Percentiles rank a stretch among this genome's conserved stretches.
Conservation (phyloP, 2,113 vertebrate genomes). For the Panthera tigris region DNA sequence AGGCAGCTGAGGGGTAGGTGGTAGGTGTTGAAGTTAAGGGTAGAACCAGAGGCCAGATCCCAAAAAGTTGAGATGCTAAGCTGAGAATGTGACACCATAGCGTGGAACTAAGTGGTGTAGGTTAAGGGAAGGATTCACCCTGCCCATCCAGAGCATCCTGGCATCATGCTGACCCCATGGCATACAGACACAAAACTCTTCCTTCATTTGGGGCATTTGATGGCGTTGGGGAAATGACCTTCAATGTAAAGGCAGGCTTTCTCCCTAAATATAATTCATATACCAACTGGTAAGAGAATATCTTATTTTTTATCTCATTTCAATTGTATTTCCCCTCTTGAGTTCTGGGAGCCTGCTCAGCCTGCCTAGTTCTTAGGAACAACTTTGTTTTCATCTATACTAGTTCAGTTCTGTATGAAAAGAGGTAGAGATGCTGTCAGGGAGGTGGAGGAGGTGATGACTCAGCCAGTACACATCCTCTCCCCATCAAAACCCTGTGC, state of each 20-base stretch:
- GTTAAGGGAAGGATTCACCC: background rate
- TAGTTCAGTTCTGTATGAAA: background rate
- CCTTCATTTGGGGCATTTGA: background rate
- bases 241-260: background rate
- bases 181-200: background rate
- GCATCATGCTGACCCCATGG: background rate
- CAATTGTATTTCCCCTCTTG: background rate
- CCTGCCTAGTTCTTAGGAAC: background rate
- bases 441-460: background rate
- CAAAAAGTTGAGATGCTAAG: background rate
- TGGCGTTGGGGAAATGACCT: background rate
- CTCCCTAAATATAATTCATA: background rate
- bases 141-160: background rate
- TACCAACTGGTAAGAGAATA: background rate
- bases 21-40: background rate
- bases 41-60: background rate
- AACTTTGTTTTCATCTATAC: constrained; percentile 19
- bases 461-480: background rate
- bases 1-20: background rate
- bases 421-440: background rate
- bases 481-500: background rate
- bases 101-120: background rate
- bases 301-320: background rate
- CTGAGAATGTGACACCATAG: background rate
- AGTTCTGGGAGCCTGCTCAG: background rate